Base-by-base conservation (phyloP, 2,113 vertebrate species). In the Dromas ardeola region DNA sequence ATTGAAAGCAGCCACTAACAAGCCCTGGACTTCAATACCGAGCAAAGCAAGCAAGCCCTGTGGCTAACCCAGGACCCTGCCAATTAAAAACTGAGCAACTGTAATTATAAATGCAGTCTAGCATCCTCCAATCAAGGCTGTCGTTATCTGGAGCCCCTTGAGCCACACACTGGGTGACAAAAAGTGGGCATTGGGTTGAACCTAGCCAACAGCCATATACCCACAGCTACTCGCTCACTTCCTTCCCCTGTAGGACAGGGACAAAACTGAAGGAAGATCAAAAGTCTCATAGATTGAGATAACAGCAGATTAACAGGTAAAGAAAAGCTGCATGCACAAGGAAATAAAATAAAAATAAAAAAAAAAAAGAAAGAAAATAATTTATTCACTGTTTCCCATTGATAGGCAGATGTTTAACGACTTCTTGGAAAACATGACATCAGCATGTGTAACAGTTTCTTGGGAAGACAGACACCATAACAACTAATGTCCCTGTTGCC, bases 91-190 rank as follows among this genome's bases (percentile, higher is more conserved):
- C 5, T 21, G 10, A 58, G 40, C 38, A 86, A 55, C 8, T 56
- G 19, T 77, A 34, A 10, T 10, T 38, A 38, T 17, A 81, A 38
- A 42, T 30, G 11, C 6, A 69, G 15, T 36, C 16, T 42, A 77
- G 5, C n/a, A 73, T 3, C 11, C 23, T 69, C 9, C 30, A 77
- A 0, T 56, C 13, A 67, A 73, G 29, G 3, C 3, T 90, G 3
- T 22, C 3, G 26, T 52, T 80, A 49, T 18, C 15, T 73, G 32
- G 15, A 87, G 9, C 12, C 11, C 25, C 9, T 73, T 58, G 62
- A 56, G 13, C 12, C 9, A 6, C 16, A 25, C 3, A 27, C 0
- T 25, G 7, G 7, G 2, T 61, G 13, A 16, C 50, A 71, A 49
- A 52, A 71, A 18, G 5, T 27, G 18, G 13, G 4, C 10, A 26